Conservation (phyloP, 2,113 vertebrate genomes). For the Apteryx mantelli region DNA sequence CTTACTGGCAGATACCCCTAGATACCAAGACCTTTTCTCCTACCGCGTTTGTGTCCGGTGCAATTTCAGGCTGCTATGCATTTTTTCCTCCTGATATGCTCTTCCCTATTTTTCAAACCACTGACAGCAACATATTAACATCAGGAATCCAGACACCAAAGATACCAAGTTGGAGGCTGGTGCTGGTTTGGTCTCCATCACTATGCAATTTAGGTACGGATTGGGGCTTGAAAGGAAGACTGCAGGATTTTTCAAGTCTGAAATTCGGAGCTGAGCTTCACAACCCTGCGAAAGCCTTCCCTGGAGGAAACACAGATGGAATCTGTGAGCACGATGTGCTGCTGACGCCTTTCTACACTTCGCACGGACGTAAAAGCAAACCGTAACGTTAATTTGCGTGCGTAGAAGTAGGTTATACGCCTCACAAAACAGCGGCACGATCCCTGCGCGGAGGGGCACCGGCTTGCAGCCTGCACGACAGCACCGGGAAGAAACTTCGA, state of each 20-base stretch:
- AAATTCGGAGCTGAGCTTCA: neutral
- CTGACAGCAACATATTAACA: neutral
- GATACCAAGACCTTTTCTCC: neutral
- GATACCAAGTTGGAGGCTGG: neutral
- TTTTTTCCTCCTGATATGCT: neutral
- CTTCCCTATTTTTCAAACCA: neutral
- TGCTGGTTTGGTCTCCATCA: neutral
- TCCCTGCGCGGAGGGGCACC: neutral
- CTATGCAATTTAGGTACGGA: neutral
- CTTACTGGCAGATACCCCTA: neutral
- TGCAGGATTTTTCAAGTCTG: neutral
- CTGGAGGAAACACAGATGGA: neutral
- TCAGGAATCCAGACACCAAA: neutral
- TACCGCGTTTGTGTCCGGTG: neutral
- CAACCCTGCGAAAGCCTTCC: neutral
- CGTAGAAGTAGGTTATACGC: neutral
- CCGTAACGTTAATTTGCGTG: neutral
- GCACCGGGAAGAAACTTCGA: neutral
- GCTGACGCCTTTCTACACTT: neutral
- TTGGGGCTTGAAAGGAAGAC: neutral
- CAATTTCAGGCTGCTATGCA: neutral
- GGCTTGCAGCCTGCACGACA: neutral
- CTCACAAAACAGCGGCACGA: neutral
- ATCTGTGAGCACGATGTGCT: rapidly evolving
- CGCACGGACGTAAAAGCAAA: neutral